Conservation (phyloP, 2,113 vertebrate genomes). For the Trematocara unimaculatum region DNA sequence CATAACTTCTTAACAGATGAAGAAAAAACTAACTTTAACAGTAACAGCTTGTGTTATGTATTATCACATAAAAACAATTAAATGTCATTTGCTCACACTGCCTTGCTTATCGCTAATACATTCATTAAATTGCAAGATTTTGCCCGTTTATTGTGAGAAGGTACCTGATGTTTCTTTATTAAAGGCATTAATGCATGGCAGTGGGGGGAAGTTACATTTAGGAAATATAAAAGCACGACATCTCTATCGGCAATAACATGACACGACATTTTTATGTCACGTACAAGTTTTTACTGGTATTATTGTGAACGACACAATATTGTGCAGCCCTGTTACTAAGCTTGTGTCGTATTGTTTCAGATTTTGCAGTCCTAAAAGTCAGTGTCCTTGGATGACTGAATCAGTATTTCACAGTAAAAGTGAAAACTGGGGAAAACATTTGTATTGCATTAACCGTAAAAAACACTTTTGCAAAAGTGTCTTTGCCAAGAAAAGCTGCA, state of each 20-base stretch:
- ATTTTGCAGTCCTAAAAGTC: neutral
- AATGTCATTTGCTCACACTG: neutral
- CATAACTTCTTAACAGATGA: neutral
- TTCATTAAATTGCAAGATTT: neutral
- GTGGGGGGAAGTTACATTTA: neutral
- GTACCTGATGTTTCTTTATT: neutral
- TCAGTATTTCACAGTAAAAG: neutral
- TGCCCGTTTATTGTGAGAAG: neutral
- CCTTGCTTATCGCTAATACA: neutral
- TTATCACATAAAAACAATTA: neutral
- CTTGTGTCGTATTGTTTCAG: neutral
- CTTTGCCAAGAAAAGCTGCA: neutral
- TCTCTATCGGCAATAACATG: neutral
- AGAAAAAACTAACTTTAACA: neutral
- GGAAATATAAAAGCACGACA: neutral
- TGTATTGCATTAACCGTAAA: neutral
- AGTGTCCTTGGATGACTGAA: neutral
- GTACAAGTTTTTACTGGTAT: neutral
- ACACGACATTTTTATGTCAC: neutral
- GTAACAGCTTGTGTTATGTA: neutral
- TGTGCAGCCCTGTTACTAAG: neutral
- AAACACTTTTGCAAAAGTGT: neutral
- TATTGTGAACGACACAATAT: neutral
- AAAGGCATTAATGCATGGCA: neutral
- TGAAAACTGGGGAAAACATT: neutral